These are phyloP conservation scores for Sinodicranocentrus sp. DNA, from an alignment of 2,888 invertebrate genomes.

Conservation along the genomic window DNA sequence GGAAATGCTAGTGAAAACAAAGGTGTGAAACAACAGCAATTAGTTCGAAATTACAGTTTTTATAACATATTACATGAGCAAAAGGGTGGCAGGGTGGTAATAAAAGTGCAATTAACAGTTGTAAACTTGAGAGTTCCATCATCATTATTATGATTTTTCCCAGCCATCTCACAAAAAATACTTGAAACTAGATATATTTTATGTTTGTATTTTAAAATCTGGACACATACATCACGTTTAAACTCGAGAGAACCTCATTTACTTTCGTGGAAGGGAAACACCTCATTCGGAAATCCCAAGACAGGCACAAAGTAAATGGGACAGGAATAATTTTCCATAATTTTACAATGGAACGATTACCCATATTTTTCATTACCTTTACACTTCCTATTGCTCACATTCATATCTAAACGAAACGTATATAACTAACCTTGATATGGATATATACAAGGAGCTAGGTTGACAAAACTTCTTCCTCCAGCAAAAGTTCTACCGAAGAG, in stretches of 20 bases:
- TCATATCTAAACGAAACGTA: slow-evolving; percentile 35
- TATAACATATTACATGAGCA: slow-evolving; percentile 48
- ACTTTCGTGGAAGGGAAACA: neutral
- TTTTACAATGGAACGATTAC: slow-evolving; percentile 56
- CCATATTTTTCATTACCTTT: slow-evolving; percentile 65
- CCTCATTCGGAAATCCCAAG: too few species aligned
- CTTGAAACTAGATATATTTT: too few species aligned
- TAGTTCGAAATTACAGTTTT: slow-evolving; percentile 57
- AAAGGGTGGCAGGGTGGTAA: slow-evolving; percentile 25
- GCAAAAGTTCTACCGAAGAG: neutral
- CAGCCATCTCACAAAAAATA: too few species aligned
- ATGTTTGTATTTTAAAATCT: too few species aligned
- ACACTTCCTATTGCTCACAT: slow-evolving; percentile 45
- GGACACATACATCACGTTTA: too few species aligned
- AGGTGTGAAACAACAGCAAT: slow-evolving; percentile 62
- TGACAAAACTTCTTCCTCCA: slow-evolving; percentile 54
- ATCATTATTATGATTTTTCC: slow-evolving; percentile 4
- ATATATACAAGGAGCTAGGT: slow-evolving; percentile 47
- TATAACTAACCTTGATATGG: too few species aligned
- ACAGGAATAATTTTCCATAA: slow-evolving; percentile 44
- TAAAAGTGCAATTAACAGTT: slow-evolving; percentile 59
- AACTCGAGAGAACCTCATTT: neutral
- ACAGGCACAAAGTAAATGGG: slow-evolving; percentile 34
- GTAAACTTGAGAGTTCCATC: slow-evolving; percentile 58
- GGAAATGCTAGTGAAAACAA: slow-evolving; percentile 54